Conservation (phyloP, 2,888 invertebrate species). For the Caenorhabditis sp. region DNA sequence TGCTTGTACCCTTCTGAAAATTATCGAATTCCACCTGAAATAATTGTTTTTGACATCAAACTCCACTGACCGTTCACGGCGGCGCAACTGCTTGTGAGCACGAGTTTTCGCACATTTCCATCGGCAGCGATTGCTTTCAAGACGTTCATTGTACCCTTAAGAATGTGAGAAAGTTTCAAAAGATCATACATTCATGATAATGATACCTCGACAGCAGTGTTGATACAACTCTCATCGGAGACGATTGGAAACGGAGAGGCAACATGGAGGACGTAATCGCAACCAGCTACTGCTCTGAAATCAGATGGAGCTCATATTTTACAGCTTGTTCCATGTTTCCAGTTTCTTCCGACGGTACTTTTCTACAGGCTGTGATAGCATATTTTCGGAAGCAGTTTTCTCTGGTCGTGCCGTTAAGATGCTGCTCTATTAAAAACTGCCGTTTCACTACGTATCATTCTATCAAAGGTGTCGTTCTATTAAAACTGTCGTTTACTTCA, state of each 20-base stretch:
- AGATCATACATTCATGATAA: neutral
- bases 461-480: no score
- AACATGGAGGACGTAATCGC: constrained; percentile 81
- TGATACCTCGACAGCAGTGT: constrained; percentile 68
- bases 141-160: constrained; percentile 75
- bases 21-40: neutral
- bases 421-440: no score
- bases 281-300: constrained; percentile 77
- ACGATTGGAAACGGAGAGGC: constrained; percentile 82
- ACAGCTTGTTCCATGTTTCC: no score
- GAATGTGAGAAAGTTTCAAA: constrained; percentile 5
- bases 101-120: constrained; percentile 85
- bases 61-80: constrained; percentile 83
- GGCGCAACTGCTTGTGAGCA: constrained; percentile 85
- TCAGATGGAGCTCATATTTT: no score
- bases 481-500: no score
- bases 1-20: constrained; percentile 80
- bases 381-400: no score
- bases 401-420: no score
- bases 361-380: no score
- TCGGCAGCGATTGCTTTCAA: constrained; percentile 79
- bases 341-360: no score
- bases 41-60: constrained; percentile 3
- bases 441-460: no score
- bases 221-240: constrained; percentile 76